Evolutionary conservation across 2,797 vertebrate species (phyloP).

Genomic region (Falco biarmicus): DNA sequence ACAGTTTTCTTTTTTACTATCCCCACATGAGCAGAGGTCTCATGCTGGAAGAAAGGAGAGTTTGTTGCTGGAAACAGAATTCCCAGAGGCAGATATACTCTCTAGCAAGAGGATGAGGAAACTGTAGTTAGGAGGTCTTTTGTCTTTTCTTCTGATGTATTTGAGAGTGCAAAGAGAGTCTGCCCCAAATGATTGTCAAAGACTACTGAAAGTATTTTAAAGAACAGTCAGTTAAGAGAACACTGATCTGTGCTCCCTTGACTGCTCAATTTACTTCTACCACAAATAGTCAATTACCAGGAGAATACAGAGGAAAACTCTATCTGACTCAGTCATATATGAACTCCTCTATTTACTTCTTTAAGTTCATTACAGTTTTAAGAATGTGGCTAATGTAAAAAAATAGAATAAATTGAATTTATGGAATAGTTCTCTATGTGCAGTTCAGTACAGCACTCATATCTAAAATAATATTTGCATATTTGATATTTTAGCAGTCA

Average conservation of each 20-base stretch:
- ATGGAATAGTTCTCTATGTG: background rate
- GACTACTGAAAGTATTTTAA: background rate
- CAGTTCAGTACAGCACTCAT: background rate
- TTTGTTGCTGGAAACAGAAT: background rate
- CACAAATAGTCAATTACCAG: background rate
- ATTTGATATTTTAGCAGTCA: background rate
- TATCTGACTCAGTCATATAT: background rate
- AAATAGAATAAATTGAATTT: background rate
- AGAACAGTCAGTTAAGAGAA: background rate
- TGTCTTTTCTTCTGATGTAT: background rate
- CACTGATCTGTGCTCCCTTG: background rate
- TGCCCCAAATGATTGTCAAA: background rate
- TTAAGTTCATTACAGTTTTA: background rate
- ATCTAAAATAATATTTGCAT: background rate
- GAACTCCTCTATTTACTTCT: background rate
- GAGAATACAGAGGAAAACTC: background rate
- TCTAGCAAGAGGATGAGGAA: background rate
- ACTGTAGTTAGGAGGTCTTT: background rate
- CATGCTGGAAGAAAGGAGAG: background rate
- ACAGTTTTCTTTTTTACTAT: background rate
- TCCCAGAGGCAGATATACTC: background rate
- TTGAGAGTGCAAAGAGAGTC: background rate
- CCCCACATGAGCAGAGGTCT: background rate
- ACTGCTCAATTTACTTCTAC: background rate
- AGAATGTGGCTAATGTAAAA: background rate